These are phyloP conservation scores for Pyrocoelia pectoralis DNA, from an alignment of 2,888 invertebrate genomes.

Conservation along the genomic window DNA sequence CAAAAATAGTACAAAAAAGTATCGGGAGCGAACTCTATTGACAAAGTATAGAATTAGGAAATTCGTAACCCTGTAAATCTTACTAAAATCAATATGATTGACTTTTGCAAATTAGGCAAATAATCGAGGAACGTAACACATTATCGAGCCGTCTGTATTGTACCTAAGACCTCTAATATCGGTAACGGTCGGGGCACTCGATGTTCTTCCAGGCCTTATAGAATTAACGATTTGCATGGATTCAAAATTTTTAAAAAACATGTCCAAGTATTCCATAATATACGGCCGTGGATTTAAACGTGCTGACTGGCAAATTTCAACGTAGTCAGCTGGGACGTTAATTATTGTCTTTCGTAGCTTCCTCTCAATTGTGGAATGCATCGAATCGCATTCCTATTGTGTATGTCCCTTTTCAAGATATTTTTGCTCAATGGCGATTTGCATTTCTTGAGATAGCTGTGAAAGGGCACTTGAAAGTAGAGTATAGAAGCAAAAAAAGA, in stretches of 20 bases:
- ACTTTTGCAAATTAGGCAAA: too few species aligned
- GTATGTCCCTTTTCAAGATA: conserved; percentile 9
- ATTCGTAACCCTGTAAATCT: too few species aligned
- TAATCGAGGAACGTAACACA: too few species aligned
- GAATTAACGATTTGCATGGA: not conserved
- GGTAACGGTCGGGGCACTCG: not conserved
- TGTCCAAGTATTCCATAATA: conserved; percentile 8
- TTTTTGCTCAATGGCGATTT: conserved; percentile 7
- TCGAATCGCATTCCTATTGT: conserved; percentile 12
- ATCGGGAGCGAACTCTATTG: too few species aligned
- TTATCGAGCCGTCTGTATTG: not conserved
- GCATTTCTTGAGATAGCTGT: not conserved
- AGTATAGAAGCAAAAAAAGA: too few species aligned
- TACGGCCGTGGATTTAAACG: conserved; percentile 12
- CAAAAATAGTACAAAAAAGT: too few species aligned
- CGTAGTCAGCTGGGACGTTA: conserved; percentile 12
- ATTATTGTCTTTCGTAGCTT: conserved; percentile 2
- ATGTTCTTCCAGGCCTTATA: conserved; percentile 7
- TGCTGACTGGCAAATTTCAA: not conserved
- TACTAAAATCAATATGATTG: too few species aligned
- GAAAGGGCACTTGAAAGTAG: conserved; percentile 12
- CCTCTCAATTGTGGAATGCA: too few species aligned
- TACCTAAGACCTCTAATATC: conserved; percentile 15
- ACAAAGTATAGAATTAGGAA: too few species aligned
- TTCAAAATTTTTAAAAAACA: conserved; percentile 10